A percentile compares a stretch with the other conserved stretches of the same genome.
Evolutionary conservation across 2,797 vertebrate genomes (phyloP).

Genomic region (Loris lydekkerianus): DNA sequence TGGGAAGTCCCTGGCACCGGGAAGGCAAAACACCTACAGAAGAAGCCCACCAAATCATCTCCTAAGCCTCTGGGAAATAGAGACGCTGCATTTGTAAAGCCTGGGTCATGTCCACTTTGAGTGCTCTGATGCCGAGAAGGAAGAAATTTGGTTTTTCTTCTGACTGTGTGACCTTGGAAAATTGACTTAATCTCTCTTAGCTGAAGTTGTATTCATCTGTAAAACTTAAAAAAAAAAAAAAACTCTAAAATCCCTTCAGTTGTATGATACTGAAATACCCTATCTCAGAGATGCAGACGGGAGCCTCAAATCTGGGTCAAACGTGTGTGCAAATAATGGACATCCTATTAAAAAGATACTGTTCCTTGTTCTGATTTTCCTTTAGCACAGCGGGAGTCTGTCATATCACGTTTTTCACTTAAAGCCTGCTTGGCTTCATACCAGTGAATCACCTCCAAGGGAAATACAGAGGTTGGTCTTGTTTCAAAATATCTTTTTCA

Average conservation of each 20-base stretch:
- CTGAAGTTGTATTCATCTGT: background rate
- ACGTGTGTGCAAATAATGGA: background rate
- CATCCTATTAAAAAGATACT: background rate
- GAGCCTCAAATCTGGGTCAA: background rate
- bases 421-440: background rate
- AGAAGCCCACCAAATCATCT: background rate
- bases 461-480: background rate
- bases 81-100: background rate
- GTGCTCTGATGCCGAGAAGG: background rate
- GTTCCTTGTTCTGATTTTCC: background rate
- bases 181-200: slow-evolving; percentile 33
- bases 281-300: background rate
- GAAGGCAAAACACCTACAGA: background rate
- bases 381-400: background rate
- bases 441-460: background rate
- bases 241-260: background rate
- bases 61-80: background rate
- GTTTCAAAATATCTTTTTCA: slow-evolving; percentile 57
- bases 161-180: background rate
- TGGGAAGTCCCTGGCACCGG: background rate
- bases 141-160: background rate
- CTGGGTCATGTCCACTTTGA: background rate
- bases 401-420: background rate
- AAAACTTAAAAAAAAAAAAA: slow-evolving; percentile 5
- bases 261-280: background rate